Evolutionary conservation across 2,113 vertebrate genomes (phyloP), one percentile per base, ranked within the genome.

Genomic region (Ictalurus punctatus): DNA sequence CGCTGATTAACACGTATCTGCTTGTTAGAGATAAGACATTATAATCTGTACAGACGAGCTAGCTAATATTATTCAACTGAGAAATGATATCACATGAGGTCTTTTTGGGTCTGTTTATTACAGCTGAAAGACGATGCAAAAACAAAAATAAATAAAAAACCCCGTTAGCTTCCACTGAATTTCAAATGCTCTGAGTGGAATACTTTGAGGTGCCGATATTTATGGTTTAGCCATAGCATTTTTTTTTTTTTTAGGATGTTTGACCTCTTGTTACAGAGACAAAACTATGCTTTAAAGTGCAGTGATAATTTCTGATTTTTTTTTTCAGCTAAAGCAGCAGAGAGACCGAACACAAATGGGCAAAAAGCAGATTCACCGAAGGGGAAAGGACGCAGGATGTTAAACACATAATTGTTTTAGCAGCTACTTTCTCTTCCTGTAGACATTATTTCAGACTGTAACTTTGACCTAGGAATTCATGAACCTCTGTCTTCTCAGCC

Each of bases 21-120:
- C 81, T 48, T 84, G 81, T 76, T 76, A 10, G 69, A 88, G 87
- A 88, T 88, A 84, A 88, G 87, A 84, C 54, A 63, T 76, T 84
- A 52, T 85, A 76, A 88, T 58, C 52, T 40, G 34, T 74, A 48
- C 12, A 25, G 37, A 27, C 14, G 37, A 52, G 59, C 44, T 48
- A 25, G 48, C 30, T 73, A 71, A 82, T 40, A 37, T 83, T 67
- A 71, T 82, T 80, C 37, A 84, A 17, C 34, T 74, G 79, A 52
- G 80, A 87, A 87, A 58, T 56, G 4, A 71, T 69, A 58, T 82
- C 30, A 54, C 6, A 10, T 23, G 21, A 48, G 23, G n/a, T 61
- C n/a, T 61, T 44, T 78, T 61, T 21, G 40, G 37, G 16, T 37
- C 59, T 61, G 34, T 44, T 86, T 59, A 44, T 13, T 21, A 25